Conservation (phyloP, 2,797 vertebrate genomes). For the Apogon talboti region DNA sequence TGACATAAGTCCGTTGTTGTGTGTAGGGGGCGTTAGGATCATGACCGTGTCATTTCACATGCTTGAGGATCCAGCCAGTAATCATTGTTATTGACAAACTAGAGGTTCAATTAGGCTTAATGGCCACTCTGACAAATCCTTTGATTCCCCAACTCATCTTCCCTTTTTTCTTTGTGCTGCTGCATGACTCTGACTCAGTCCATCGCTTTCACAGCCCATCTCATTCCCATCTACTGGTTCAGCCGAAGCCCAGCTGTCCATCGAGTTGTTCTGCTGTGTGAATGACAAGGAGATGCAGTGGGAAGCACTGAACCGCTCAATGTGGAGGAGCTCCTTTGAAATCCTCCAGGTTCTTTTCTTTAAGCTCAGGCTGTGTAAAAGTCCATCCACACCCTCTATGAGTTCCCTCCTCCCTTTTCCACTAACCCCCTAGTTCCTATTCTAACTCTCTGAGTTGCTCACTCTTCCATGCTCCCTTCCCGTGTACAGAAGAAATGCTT, state of each 20-base stretch:
- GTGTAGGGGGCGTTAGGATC: too few relatives aligned
- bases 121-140: conserved; percentile 58
- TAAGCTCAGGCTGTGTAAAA: conserved; percentile 74
- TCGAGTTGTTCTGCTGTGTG: conserved; percentile 69
- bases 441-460: conserved; percentile 62
- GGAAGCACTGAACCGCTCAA: conserved; percentile 74
- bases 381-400: conserved; percentile 76
- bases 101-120: conserved; percentile 64
- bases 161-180: conserved; percentile 52
- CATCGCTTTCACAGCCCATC: conserved; percentile 70
- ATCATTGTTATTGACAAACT: conserved; percentile 76
- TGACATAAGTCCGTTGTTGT: too few relatives aligned
- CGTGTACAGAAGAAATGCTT: conserved; percentile 57
- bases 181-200: conserved; percentile 55
- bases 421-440: conserved; percentile 57
- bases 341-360: conserved; percentile 81
- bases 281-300: conserved; percentile 79
- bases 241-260: conserved; percentile 79
- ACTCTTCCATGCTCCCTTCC: conserved; percentile 55
- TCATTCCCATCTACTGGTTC: conserved; percentile 62
- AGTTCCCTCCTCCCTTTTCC: conserved; percentile 50
- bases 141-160: conserved; percentile 57
- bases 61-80: conserved; percentile 57
- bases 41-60: conserved; percentile 36
- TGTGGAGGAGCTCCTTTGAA: conserved; percentile 77